These are phyloP conservation scores for Notechis scutatus DNA, from an alignment of 2,113 vertebrate species.

Conservation along the genomic window DNA sequence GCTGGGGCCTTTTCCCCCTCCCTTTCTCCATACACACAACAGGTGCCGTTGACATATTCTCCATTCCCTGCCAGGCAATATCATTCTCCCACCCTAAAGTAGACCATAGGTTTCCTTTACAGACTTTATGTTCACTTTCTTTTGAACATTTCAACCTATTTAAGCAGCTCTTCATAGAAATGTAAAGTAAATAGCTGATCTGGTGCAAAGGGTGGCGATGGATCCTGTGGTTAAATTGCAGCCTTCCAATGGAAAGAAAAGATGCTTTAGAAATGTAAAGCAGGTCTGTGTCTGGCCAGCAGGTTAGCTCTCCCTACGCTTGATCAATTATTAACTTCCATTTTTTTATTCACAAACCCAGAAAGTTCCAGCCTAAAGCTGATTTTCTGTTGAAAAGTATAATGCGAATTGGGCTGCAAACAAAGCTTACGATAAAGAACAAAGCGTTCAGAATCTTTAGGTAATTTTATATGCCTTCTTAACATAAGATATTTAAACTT, in stretches of 20 bases:
- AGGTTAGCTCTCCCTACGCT: conserved; percentile 37
- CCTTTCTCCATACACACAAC: conserved; percentile 27
- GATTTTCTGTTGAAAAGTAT: conserved; percentile 15
- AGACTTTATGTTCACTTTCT: conserved; percentile 37
- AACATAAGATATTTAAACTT: conserved; percentile 6
- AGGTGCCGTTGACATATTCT: conserved; percentile 27
- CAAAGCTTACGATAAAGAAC: not conserved
- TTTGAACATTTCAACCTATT: conserved; percentile 43
- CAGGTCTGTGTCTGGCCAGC: conserved; percentile 37
- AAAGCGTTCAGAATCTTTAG: not conserved
- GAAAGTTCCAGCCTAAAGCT: not conserved
- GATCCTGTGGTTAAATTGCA: conserved; percentile 48
- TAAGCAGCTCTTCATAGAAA: conserved; percentile 47
- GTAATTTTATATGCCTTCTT: conserved; percentile 6
- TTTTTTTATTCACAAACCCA: conserved; percentile 27
- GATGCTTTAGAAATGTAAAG: conserved; percentile 63
- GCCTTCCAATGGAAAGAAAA: conserved; percentile 52
- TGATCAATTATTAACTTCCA: conserved; percentile 27
- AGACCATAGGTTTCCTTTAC: not conserved
- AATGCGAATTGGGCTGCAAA: conserved; percentile 25
- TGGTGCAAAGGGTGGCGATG: conserved; percentile 48
- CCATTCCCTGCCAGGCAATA: not conserved
- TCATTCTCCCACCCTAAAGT: not conserved
- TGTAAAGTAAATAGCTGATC: conserved; percentile 47
- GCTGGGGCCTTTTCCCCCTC: conserved; percentile 2